A percentile compares a stretch with the other conserved stretches of the same genome.
phyloP scores from a whole-genome alignment of 2,888 invertebrate species.

The Erannis defoliaria region DNA sequence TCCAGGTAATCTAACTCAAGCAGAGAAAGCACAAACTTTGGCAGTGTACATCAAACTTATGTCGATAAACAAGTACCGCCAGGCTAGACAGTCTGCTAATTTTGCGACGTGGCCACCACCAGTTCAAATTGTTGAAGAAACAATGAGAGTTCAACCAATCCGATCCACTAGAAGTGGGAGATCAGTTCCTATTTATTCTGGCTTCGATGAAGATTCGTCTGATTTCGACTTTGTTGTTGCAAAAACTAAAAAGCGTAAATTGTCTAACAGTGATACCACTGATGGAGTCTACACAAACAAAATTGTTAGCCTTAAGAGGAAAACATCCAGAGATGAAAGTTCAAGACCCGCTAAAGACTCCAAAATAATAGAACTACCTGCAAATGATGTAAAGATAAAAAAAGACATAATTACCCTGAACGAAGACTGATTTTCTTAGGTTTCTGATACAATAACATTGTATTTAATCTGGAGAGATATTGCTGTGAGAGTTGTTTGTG shows the following conservation, averaged over 20 bases:
- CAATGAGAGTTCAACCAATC: conserved; percentile 68
- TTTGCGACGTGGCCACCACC: conserved; percentile 78
- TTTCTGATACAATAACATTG: conserved; percentile 25
- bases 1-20: conserved; percentile 66
- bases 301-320: conserved; percentile 74
- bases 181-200: conserved; percentile 75
- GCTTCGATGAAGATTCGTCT: conserved; percentile 79
- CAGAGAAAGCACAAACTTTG: conserved; percentile 75
- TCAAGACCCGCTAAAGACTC: conserved; percentile 66
- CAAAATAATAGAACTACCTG: conserved; percentile 57
- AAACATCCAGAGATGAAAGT: conserved; percentile 72
- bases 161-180: conserved; percentile 79
- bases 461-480: background rate
- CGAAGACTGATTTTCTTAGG: conserved; percentile 63
- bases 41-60: conserved; percentile 79
- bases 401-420: conserved; percentile 61
- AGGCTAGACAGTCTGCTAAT: conserved; percentile 71
- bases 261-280: conserved; percentile 65
- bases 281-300: conserved; percentile 70
- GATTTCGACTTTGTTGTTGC: conserved; percentile 75
- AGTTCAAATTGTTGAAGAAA: conserved; percentile 76
- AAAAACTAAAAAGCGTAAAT: conserved; percentile 75
- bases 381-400: conserved; percentile 58
- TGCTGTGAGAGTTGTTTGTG: background rate
- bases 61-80: conserved; percentile 76